Evolutionary conservation across 2,113 vertebrate genomes (phyloP).

Genomic region (Rhea americana): DNA sequence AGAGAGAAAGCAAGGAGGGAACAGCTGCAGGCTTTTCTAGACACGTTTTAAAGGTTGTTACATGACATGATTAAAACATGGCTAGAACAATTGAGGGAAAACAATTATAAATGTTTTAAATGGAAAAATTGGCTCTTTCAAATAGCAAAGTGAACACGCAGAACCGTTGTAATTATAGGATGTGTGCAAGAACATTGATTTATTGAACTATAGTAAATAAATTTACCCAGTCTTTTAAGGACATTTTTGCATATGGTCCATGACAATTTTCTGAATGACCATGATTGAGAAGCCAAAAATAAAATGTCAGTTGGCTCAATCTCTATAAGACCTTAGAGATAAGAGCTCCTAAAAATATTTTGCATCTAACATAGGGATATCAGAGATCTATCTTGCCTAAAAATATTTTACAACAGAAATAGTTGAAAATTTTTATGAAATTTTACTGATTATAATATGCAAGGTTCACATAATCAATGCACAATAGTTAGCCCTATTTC

Average conservation of each 20-base stretch:
- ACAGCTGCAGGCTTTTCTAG: slow-evolving; percentile 66
- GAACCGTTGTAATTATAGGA: not conserved
- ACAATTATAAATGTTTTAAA: slow-evolving; percentile 23
- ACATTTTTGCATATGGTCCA: not conserved
- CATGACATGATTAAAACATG: slow-evolving; percentile 6
- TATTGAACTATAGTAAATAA: not conserved
- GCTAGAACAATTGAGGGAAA: not conserved
- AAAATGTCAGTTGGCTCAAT: not conserved
- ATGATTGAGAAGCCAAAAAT: not conserved
- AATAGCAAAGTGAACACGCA: not conserved
- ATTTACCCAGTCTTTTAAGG: not conserved
- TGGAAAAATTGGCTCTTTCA: not conserved
- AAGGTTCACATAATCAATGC: not conserved
- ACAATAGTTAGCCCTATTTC: not conserved
- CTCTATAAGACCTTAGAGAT: not conserved
- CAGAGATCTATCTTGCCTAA: not conserved
- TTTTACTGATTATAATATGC: not conserved
- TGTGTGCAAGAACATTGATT: not conserved
- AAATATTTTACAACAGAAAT: not conserved
- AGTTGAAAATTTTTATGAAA: not conserved
- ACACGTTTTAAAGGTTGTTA: slow-evolving; percentile 50
- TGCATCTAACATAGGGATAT: not conserved
- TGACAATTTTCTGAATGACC: not conserved
- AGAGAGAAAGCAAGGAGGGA: slow-evolving; percentile 31
- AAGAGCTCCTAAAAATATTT: not conserved